Evolutionary conservation across 2,113 vertebrate species (phyloP), one percentile per base, ranked within the genome.

Genomic region (Eidolon helvum): DNA sequence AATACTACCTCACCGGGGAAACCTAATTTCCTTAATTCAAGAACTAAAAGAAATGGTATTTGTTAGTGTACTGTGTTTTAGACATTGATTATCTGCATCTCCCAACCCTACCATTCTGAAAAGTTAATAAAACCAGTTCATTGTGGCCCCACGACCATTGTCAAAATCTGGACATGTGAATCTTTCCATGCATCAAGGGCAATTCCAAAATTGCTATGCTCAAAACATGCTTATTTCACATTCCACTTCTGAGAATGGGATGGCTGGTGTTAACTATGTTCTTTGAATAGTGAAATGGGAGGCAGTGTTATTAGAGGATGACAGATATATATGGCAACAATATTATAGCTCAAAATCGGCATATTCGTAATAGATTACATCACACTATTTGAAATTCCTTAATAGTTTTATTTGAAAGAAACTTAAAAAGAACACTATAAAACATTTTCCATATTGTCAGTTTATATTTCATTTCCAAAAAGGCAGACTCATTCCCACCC

Each of bases 401-500:
- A 84, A 14, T 24, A 33, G 30, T 65, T 50, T 50, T 50, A 38
- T 50, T 33, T 45, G 40, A 72, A 63, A 77, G 38, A 75, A 68
- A 22, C 48, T 10, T 21, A 22, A 1, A 30, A 0, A 71, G 26
- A 55, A 35, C 35, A 43, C 5, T 48, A 21, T 28, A 28, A 28
- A 82, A 24, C 7, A 11, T 2, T n/a, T 10, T 21, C 74, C 57
- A 33, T 10, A 30, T 24, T 18, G 19, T 55, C 57, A 22, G 68
- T 53, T 65, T 7, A 7, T 14, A n/a, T 15, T 50, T 74, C 66
- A 50, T 21, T 43, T 80, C 71, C 38, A 57, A 55, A 92, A 63
- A 68, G 19, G 8, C 2, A 14, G 2, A 2, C 7, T 33, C 2
- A 12, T 30, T 82, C 50, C 43, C 12, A 0, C 33, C 10, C 38